Conservation (phyloP, 2,888 invertebrate species). For the Itoplectis maculator region DNA sequence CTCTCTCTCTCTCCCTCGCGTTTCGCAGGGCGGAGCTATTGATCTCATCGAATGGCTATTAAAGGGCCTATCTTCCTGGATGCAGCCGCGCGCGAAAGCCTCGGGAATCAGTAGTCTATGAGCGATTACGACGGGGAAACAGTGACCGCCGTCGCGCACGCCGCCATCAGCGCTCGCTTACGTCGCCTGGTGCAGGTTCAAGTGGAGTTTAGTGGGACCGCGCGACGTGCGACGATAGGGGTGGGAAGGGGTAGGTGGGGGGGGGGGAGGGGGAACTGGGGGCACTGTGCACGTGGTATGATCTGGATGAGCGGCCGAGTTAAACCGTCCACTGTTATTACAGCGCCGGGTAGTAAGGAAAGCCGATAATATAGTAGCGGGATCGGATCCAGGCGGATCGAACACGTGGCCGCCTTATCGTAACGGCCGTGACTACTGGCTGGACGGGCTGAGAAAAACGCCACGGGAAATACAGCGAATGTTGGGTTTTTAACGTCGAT, state of each 20-base stretch:
- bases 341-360: constrained; percentile 50
- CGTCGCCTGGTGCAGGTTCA: constrained; percentile 7
- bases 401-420: constrained; percentile 28
- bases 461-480: too few relatives aligned
- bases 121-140: constrained; percentile 52
- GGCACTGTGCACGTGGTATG: constrained; percentile 56
- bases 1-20: constrained; percentile 6
- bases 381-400: constrained; percentile 26
- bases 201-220: constrained; percentile 27
- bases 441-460: not conserved
- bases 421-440: not conserved
- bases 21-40: constrained; percentile 45
- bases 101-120: constrained; percentile 61
- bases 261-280: not conserved
- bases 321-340: constrained; percentile 53
- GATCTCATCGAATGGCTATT: constrained; percentile 66
- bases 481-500: too few relatives aligned
- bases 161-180: constrained; percentile 1
- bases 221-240: not conserved
- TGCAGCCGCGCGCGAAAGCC: constrained; percentile 58
- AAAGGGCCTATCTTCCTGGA: constrained; percentile 62
- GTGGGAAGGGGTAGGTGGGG: not conserved
- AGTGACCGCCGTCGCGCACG: too few relatives aligned
- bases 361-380: constrained; percentile 52
- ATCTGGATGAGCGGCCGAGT: constrained; percentile 62